phyloP scores from a whole-genome alignment of 2,888 invertebrate genomes.

The Lutraria lutraria region DNA sequence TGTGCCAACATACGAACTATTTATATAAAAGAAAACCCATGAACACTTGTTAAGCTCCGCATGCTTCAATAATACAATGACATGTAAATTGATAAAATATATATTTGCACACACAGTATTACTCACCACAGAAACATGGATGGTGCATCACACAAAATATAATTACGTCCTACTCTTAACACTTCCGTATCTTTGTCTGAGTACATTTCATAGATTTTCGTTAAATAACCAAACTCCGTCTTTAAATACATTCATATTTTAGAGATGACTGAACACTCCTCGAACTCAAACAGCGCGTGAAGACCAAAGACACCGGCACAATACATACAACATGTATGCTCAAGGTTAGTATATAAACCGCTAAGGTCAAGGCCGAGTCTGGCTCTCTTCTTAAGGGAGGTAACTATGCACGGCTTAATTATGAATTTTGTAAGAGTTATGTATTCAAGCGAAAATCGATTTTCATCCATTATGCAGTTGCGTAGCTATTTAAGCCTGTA shows the following conservation, averaged over 20 bases:
- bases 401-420: background rate
- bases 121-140: background rate
- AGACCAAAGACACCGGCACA: background rate
- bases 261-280: background rate
- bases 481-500: no score
- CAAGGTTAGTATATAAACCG: slow-evolving; percentile 14
- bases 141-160: no score
- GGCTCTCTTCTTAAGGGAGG: background rate
- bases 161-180: no score
- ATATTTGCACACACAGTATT: background rate
- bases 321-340: background rate
- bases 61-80: no score
- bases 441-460: background rate
- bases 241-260: background rate
- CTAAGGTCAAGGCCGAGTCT: slow-evolving; percentile 4
- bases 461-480: background rate
- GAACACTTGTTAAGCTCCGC: no score
- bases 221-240: background rate
- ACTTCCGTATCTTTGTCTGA: no score
- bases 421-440: background rate
- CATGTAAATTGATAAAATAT: no score
- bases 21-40: no score
- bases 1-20: no score
- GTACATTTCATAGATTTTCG: background rate
- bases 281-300: background rate